phyloP scores from a whole-genome alignment of 2,888 invertebrate genomes.

The Hyposoter dolosus region DNA sequence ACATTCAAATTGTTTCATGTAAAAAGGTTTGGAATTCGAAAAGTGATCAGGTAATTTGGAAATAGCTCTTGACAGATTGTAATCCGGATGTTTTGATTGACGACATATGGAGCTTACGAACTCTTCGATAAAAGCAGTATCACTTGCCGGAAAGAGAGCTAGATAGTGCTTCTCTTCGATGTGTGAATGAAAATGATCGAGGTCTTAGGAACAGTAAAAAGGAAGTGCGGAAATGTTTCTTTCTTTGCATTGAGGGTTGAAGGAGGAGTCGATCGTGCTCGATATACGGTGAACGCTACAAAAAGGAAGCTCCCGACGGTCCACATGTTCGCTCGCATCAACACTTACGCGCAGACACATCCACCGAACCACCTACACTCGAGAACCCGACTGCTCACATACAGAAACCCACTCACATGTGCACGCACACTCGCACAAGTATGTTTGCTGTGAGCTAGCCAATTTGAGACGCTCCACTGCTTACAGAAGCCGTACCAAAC shows the following conservation, averaged over 20 bases:
- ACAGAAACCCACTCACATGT: constrained; percentile 9
- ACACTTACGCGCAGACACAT: background rate
- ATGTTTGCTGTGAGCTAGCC: constrained; percentile 49
- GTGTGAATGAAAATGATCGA: constrained; percentile 41
- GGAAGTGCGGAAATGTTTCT: constrained; percentile 61
- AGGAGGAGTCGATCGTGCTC: constrained; percentile 62
- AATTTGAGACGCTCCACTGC: constrained; percentile 60
- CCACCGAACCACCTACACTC: background rate
- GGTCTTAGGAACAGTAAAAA: constrained; percentile 22
- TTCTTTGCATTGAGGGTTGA: constrained; percentile 54
- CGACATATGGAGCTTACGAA: constrained; percentile 23
- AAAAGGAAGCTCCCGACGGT: constrained; percentile 22
- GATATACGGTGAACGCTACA: constrained; percentile 57
- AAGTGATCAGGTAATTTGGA: no score
- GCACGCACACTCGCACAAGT: constrained; percentile 3
- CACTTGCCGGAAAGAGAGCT: constrained; percentile 15
- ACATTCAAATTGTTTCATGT: no score
- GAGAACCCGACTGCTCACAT: background rate
- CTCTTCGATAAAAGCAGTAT: constrained; percentile 36
- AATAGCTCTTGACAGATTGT: no score
- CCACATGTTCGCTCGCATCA: constrained; percentile 19
- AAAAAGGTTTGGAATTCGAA: no score
- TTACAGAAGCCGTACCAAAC: constrained; percentile 68
- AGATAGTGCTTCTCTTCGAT: constrained; percentile 18
- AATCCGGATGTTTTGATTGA: background rate